phyloP scores from a whole-genome alignment of 2,797 vertebrate species.

The Acanthiza pusilla region DNA sequence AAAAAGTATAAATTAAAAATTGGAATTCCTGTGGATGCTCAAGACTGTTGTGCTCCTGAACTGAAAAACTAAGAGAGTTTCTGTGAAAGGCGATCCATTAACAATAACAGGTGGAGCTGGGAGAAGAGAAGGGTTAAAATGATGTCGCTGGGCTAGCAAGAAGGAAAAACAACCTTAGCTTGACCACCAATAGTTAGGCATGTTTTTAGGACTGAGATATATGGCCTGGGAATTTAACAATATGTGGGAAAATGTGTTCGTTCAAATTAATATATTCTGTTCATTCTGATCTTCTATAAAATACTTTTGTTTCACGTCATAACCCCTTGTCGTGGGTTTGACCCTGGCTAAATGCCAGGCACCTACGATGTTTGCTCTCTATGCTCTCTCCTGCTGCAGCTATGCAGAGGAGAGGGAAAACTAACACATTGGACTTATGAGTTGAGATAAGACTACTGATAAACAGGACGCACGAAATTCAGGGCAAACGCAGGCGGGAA shows the following conservation, averaged over 20 bases:
- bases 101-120: not conserved
- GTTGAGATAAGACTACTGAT: too few species aligned
- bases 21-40: not conserved
- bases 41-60: not conserved
- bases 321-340: too few species aligned
- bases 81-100: not conserved
- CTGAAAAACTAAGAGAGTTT: not conserved
- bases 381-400: too few species aligned
- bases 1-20: not conserved
- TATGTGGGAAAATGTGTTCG: not conserved
- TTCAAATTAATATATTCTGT: not conserved
- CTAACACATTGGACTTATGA: too few species aligned
- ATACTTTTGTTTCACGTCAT: too few species aligned
- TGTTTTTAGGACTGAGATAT: not conserved
- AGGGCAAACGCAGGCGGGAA: too few species aligned
- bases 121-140: not conserved
- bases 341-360: too few species aligned
- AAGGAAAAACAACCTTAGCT: not conserved
- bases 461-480: too few species aligned
- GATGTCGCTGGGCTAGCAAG: not conserved
- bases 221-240: not conserved
- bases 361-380: too few species aligned
- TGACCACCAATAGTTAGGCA: accelerated
- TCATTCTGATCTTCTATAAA: not conserved
- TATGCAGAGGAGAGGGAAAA: too few species aligned